Evolutionary conservation across 1,140 invertebrate genomes (phyloP), one percentile per base, ranked within the genome.

Genomic region (Drosophila teissieri): DNA sequence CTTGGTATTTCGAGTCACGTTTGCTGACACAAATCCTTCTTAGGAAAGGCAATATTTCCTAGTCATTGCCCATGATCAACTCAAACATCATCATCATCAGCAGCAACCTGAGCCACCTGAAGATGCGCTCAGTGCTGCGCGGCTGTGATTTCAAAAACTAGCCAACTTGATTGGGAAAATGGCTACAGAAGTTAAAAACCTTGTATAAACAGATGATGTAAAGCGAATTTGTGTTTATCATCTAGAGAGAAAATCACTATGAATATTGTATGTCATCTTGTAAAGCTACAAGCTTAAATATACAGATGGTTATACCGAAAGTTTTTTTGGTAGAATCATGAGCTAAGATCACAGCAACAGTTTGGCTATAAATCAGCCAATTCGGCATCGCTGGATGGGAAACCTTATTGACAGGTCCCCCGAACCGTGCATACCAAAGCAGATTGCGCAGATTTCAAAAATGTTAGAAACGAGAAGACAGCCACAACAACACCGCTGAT

Each of bases 21-120:
- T 84, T 80, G 84, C 84, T 84, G 84, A 89, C 84, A 88, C 80
- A 88, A 88, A 88, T 88, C 84, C 84, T 88, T 88, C 84, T 88
- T 78, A 72, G 84, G 84, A 84, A 88, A 88, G 84, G 84, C 84
- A 83, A 88, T 88, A 88, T 80, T 80, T 88, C 61, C 84, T 88
- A 88, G 84, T 88, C 84, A 88, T 89, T 67, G 77, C 61, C 75
- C 53, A 76, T 63, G 64, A 80, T 82, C 80, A 78, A 74, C 79
- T 58, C 79, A 56, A 68, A 78, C 68, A 78, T 78, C 79, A 82
- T 65, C 67, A 67, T 52, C 67, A 79, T 60, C 76, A 81, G 55
- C 77, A 51, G 53, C 27, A 78, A 58, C 75, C 68, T 54, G 31
- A 78, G 68, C 54, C 54, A 56, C 15, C 68, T 70, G 68, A 72